Conservation (phyloP, 1,140 invertebrate genomes). For the Rhagoletis zephyria region DNA sequence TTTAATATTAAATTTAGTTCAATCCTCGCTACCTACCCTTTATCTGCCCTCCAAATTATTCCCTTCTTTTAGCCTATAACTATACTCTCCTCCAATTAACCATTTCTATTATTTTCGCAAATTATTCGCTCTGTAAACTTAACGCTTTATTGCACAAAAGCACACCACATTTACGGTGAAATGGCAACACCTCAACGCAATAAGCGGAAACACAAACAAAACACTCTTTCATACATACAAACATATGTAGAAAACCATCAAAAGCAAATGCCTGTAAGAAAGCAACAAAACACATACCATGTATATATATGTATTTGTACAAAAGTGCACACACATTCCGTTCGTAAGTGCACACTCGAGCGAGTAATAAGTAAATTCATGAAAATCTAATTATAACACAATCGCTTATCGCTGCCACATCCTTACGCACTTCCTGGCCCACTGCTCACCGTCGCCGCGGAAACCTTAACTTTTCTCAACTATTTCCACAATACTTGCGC, state of each 20-base stretch:
- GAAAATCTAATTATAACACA: conserved; percentile 49
- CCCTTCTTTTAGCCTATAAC: too few species aligned
- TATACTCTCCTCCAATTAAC: background rate
- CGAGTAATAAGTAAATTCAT: conserved; percentile 15
- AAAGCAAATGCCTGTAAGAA: background rate
- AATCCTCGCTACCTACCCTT: too few species aligned
- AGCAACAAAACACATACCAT: background rate
- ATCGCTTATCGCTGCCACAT: conserved; percentile 17
- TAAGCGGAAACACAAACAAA: conserved; percentile 1
- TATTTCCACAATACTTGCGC: background rate
- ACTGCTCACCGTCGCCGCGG: background rate
- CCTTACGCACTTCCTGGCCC: conserved; percentile 16
- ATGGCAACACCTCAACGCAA: background rate
- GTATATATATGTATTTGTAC: too few species aligned
- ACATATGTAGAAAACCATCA: background rate
- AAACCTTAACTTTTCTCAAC: background rate
- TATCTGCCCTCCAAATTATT: too few species aligned
- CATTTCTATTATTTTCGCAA: background rate
- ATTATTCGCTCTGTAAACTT: background rate
- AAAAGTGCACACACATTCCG: background rate
- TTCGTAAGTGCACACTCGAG: background rate
- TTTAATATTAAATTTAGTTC: too few species aligned
- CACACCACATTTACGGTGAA: background rate
- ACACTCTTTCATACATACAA: background rate
- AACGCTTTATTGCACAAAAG: conserved; percentile 7